Base-by-base conservation (phyloP, 2,888 invertebrate genomes). In the Blastobasis lacticolella region DNA sequence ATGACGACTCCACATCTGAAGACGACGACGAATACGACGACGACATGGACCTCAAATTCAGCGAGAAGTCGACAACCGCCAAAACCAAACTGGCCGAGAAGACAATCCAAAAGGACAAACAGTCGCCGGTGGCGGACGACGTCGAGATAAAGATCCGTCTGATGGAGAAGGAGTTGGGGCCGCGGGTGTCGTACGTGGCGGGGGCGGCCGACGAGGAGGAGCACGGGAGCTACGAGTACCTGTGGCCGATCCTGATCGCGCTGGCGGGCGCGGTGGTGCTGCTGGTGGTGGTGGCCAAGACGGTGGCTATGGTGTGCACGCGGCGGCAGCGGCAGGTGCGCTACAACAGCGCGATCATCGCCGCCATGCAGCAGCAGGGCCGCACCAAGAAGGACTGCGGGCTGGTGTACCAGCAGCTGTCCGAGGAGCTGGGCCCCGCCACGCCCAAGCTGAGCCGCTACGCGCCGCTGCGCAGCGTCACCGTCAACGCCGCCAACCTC, bases 401-500 rank as follows among this genome's bases (percentile, higher is more conserved):
- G 4, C 89, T 94, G 54, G 93, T 95, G 23, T 95, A 94, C 79
- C 93, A 93, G 69, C 94, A 94, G 60, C 82, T 95, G 51, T 93
- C 94, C 8, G 94, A 94, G 75, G 94, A 95, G 62, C 90, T 94
- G 60, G 92, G 92, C 48, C 91, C 92, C 5, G 85, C 90, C 68
- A 91, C 92, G 66, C 93, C 94, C 48, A 94, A 91, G 73, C 84
- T 92, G 56, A 92, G 89, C 79, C 91, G 91, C 75, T 92, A 91
- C 75, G 80, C 89, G 63, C 91, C 90, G 38, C 84, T 91, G 56
- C 90, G 89, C 55, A 83, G 69, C 68, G 83, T 85, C 49, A 77
- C 82, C 49, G 80, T 85, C 7, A 82, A 83, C 56, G 83, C 86
- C 5, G 78, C 84, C 48, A 86, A 86, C 68, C 74, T 87, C 76